Conservation (phyloP, 2,888 invertebrate species). For the Thereva unica region DNA sequence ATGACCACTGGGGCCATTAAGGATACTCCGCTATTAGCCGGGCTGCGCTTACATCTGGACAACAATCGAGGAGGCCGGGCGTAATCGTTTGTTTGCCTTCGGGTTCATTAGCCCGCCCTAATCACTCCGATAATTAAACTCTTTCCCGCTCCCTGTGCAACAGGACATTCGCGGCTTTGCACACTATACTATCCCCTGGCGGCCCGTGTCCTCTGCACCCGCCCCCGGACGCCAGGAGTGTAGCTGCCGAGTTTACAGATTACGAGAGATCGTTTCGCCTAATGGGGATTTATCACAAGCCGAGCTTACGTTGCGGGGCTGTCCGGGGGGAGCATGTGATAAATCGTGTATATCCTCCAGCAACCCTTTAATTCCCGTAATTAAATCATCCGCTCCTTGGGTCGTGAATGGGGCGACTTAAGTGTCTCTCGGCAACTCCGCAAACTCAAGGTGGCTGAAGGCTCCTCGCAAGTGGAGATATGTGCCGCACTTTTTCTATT, state of each 20-base stretch:
- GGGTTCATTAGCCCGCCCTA: slow-evolving; percentile 41
- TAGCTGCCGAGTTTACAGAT: slow-evolving; percentile 17
- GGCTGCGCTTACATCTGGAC: slow-evolving; percentile 23
- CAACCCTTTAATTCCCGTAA: slow-evolving; percentile 40
- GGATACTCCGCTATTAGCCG: slow-evolving; percentile 32
- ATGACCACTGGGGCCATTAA: slow-evolving; percentile 40
- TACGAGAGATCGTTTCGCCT: slow-evolving; percentile 15
- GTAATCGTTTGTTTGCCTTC: slow-evolving; percentile 41
- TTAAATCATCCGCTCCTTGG: slow-evolving; percentile 39
- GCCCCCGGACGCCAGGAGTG: not conserved
- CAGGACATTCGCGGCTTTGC: slow-evolving; percentile 21
- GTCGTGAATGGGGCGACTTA: slow-evolving; percentile 28
- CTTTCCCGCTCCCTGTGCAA: slow-evolving; percentile 20
- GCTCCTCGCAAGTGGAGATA: slow-evolving; percentile 12
- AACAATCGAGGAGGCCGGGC: slow-evolving; percentile 15
- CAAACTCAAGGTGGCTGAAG: not conserved
- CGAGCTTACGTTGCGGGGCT: not conserved
- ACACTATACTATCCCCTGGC: not conserved
- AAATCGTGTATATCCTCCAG: slow-evolving; percentile 39
- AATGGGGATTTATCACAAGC: slow-evolving; percentile 37
- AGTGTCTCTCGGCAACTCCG: slow-evolving; percentile 9
- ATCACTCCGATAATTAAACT: slow-evolving; percentile 41
- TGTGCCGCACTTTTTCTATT: slow-evolving; percentile 3
- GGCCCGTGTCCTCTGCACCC: not conserved
- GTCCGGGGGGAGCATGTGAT: slow-evolving; percentile 26